Evolutionary conservation across 2,888 invertebrate genomes (phyloP), one percentile per base, ranked within the genome.

Genomic region (Trissonchulus latispiculum): DNA sequence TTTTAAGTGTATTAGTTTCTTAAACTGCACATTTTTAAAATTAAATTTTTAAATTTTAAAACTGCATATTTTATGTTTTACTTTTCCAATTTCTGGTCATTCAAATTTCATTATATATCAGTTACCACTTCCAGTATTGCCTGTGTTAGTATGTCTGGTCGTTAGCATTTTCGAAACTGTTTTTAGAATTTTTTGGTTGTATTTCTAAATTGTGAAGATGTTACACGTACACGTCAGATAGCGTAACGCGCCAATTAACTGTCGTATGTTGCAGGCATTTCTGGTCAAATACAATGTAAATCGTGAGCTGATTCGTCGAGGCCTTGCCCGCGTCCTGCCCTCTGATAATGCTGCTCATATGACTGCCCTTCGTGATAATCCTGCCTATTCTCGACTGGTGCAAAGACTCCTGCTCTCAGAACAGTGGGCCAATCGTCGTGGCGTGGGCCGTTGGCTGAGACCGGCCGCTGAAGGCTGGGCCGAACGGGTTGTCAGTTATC

Each of bases 371-470:
- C 80, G 81, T 69, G 72, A 76, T 1, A 76, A 78, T 32, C 77
- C 81, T 18, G 78, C 79, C 35, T 82, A 82, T 77, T 80, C 82
- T 0, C 76, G 74, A 59, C 78, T 82, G 33, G 75, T 82, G 62
- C 78, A 78, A 33, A 73, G 78, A 28, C 78, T 82, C 48, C 75
- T 82, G 36, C 80, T 81, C 76, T 78, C 78, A 72, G 82, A 82
- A 75, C 80, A 81, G 74, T 77, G 81, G 33, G 82, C 82, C 2
- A 81, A 82, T 68, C 77, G 79, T 23, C 77, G 82, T n/a, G 82
- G 81, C 29, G 78, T 82, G 35, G 82, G 82, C 8, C 78, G 81
- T n/a, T 82, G 82, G 82, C 80, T 81, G 74, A 74, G 81, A 3
- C n/a, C n/a, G n/a, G n/a, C n/a, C n/a, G n/a, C n/a, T n/a, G 78